Evolutionary conservation across 1,140 invertebrate genomes (phyloP).

Genomic region (Anagrus nilaparvatae): DNA sequence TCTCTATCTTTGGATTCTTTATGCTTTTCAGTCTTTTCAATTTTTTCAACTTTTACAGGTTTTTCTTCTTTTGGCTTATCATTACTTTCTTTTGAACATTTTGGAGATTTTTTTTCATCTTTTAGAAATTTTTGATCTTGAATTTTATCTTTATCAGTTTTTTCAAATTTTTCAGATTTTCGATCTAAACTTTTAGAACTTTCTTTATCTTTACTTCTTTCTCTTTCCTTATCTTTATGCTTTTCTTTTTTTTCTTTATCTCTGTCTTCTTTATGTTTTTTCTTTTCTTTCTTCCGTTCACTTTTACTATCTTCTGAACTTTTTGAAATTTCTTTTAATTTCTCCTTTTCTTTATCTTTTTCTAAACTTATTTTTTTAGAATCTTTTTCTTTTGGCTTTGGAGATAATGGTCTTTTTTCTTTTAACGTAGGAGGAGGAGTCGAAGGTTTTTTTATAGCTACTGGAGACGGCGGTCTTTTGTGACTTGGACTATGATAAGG

Average conservation of each 20-base stretch:
- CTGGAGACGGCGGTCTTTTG: slow-evolving; percentile 28
- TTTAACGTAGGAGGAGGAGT: slow-evolving; percentile 36
- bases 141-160: slow-evolving; percentile 36
- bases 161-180: slow-evolving; percentile 28
- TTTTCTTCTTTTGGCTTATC: slow-evolving; percentile 42
- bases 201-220: slow-evolving; percentile 23
- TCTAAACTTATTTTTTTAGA: slow-evolving; percentile 23
- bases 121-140: slow-evolving; percentile 44
- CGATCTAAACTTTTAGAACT: slow-evolving; percentile 29
- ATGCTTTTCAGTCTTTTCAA: slow-evolving; percentile 43
- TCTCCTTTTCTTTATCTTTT: slow-evolving; percentile 38
- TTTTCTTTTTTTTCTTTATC: slow-evolving; percentile 41
- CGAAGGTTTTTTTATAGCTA: slow-evolving; percentile 25
- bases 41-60: slow-evolving; percentile 36
- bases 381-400: slow-evolving; percentile 38
- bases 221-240: slow-evolving; percentile 43
- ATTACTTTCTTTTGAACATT: slow-evolving; percentile 31
- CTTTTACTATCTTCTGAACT: slow-evolving; percentile 33
- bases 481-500: slow-evolving; percentile 26
- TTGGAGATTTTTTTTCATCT: slow-evolving; percentile 42
- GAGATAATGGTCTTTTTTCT: slow-evolving; percentile 32
- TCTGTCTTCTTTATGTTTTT: slow-evolving; percentile 43
- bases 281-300: slow-evolving; percentile 41
- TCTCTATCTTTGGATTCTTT: slow-evolving; percentile 36
- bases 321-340: slow-evolving; percentile 29